These are phyloP conservation scores for Phodopus roborovskii DNA, from an alignment of 2,113 vertebrate genomes.

Conservation along the genomic window DNA sequence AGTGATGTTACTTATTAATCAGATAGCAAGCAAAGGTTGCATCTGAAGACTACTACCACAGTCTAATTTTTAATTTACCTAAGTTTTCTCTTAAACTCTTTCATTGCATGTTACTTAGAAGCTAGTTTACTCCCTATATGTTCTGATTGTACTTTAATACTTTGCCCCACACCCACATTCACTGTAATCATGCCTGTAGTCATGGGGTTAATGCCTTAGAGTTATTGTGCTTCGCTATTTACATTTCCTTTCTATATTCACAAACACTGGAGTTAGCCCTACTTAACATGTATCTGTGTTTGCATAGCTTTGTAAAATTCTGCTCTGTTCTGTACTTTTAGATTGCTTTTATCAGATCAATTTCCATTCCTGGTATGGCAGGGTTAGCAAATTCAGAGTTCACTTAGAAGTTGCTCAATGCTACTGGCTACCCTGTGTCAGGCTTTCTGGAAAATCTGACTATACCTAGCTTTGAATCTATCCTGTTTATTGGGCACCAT, in stretches of 20 bases:
- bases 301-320: not conserved
- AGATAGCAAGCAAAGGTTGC: not conserved
- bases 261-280: not conserved
- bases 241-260: not conserved
- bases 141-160: not conserved
- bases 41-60: not conserved
- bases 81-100: not conserved
- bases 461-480: fast-evolving
- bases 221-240: not conserved
- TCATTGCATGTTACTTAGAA: too few species aligned
- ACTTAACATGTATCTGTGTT: not conserved
- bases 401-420: not conserved
- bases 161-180: fast-evolving
- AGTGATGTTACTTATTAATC: not conserved
- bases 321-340: not conserved
- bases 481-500: not conserved
- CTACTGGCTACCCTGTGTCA: not conserved
- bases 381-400: not conserved
- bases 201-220: too few species aligned
- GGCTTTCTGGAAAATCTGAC: not conserved
- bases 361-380: not conserved
- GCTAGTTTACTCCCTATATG: not conserved
- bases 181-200: not conserved
- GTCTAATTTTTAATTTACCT: not conserved
- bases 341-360: not conserved